phyloP scores from a whole-genome alignment of 2,888 invertebrate genomes.

The Drosophila imparisetae region DNA sequence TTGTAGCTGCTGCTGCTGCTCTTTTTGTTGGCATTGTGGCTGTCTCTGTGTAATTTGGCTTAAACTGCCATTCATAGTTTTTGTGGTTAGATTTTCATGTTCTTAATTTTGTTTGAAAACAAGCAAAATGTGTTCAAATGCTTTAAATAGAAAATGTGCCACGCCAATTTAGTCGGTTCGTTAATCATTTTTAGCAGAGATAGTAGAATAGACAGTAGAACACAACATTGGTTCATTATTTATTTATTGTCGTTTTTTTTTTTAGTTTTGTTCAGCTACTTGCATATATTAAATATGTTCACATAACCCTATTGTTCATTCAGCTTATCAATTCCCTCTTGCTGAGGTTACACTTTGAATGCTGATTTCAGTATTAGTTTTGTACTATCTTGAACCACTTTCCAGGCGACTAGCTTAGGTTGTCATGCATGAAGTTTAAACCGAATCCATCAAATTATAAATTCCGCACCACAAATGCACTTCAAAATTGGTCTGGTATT shows the following conservation, averaged over 20 bases:
- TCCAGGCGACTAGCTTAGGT: background rate
- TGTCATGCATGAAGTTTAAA: constrained; percentile 8
- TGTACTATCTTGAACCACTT: constrained; percentile 4
- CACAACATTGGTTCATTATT: background rate
- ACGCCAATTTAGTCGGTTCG: constrained; percentile 5
- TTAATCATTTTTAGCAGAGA: background rate
- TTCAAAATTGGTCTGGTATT: constrained; percentile 33
- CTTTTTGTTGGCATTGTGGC: constrained; percentile 62
- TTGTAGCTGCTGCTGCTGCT: constrained; percentile 37
- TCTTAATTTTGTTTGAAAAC: constrained; percentile 53
- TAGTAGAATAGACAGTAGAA: background rate
- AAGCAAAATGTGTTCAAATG: constrained; percentile 50
- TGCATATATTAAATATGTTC: background rate
- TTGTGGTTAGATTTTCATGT: constrained; percentile 62
- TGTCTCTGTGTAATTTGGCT: constrained; percentile 78
- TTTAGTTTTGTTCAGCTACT: background rate
- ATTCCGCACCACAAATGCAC: constrained; percentile 72
- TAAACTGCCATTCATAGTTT: constrained; percentile 80
- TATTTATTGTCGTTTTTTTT: background rate
- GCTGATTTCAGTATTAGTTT: constrained; percentile 24
- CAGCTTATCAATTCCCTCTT: constrained; percentile 14
- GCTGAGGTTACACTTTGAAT: constrained; percentile 20
- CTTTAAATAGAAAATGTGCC: constrained; percentile 20
- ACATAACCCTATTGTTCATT: background rate
- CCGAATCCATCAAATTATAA: constrained; percentile 48